Base-by-base conservation (phyloP, 2,797 vertebrate genomes). In the Spinus olivaceus region DNA sequence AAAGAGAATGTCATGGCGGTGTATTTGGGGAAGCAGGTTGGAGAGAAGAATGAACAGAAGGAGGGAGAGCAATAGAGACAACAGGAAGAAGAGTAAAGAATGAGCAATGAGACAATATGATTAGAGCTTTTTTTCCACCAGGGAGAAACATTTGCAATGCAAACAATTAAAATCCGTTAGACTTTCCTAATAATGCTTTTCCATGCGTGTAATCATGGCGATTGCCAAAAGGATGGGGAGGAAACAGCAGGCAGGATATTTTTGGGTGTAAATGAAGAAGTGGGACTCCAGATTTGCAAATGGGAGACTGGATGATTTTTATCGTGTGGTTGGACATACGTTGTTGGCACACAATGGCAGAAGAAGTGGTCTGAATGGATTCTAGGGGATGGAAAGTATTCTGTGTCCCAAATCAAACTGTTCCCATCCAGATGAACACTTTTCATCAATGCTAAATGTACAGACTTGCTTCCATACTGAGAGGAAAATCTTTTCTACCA, bases 41-140 rank as follows among this genome's bases (percentile, higher is more conserved):
- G 64, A 81, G 94, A 90, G 92, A 93, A 72, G 88, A 86, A 90
- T 70, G 83, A 96, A 95, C 94, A 95, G 92, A 95, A 95, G 95
- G 96, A 92, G 86, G 80, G 49, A 66, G 64, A 63, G 86, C 89
- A 92, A 96, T 95, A 95, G 96, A 97, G 94, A 76, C 88, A 92
- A 94, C 87, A 90, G 90, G 93, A 94, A 90, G 91, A 90, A 72
- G 60, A 95, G 63, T 90, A 91, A 95, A 91, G 95, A 94, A 94
- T 90, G 82, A 95, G 80, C 73, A 94, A 94, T 84, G 78, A 92
- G 88, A 90, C 86, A 93, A 46, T 67, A 90, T 90, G 86, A 89
- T 89, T 63, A 95, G 85, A 85, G 61, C 6, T 78, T 71, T 87
- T 86, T 80, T 74, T 67, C 64, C 86, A 89, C 57, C 47, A 74